A percentile compares a stretch with the other conserved stretches of the same genome.
Evolutionary conservation across 2,797 vertebrate species (phyloP).

Genomic region (Kryptolebias ocellatus): DNA sequence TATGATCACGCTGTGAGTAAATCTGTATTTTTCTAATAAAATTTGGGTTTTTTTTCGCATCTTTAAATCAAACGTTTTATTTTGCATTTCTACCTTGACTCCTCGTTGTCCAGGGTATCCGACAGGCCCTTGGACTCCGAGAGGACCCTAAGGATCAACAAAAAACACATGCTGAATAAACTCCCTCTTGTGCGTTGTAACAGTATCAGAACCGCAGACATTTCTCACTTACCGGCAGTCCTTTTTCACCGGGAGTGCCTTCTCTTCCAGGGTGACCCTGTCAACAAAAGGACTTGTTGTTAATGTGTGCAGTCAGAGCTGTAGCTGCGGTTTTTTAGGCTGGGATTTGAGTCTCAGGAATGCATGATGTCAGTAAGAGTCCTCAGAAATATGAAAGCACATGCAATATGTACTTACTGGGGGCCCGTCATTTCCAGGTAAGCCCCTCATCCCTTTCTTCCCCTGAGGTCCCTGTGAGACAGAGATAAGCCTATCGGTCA

Average conservation of each 20-base stretch:
- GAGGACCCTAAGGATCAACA: slow-evolving; percentile 63
- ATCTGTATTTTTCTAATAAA: background rate
- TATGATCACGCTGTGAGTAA: no score
- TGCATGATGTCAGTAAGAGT: slow-evolving; percentile 1
- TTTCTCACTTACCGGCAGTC: slow-evolving; percentile 82
- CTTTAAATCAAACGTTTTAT: background rate
- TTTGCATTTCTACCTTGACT: slow-evolving; percentile 68
- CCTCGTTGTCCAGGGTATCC: slow-evolving; percentile 79
- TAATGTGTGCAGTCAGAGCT: slow-evolving; percentile 9
- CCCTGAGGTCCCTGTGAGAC: slow-evolving; percentile 89
- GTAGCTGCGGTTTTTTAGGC: slow-evolving; percentile 3
- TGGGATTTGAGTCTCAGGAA: slow-evolving; percentile 6
- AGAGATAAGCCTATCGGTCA: slow-evolving; percentile 12
- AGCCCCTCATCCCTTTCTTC: slow-evolving; percentile 92
- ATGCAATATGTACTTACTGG: slow-evolving; percentile 81
- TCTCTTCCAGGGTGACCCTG: slow-evolving; percentile 98
- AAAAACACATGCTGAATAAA: background rate
- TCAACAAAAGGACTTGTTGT: slow-evolving; percentile 22
- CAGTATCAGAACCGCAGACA: background rate
- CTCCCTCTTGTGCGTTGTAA: background rate
- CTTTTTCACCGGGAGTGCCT: slow-evolving; percentile 94
- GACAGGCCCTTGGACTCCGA: slow-evolving; percentile 77
- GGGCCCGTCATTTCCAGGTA: slow-evolving; percentile 94
- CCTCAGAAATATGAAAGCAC: background rate
- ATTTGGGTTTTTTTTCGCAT: background rate